phyloP scores from a whole-genome alignment of 2,888 invertebrate genomes.

The Agrochola circellaris region DNA sequence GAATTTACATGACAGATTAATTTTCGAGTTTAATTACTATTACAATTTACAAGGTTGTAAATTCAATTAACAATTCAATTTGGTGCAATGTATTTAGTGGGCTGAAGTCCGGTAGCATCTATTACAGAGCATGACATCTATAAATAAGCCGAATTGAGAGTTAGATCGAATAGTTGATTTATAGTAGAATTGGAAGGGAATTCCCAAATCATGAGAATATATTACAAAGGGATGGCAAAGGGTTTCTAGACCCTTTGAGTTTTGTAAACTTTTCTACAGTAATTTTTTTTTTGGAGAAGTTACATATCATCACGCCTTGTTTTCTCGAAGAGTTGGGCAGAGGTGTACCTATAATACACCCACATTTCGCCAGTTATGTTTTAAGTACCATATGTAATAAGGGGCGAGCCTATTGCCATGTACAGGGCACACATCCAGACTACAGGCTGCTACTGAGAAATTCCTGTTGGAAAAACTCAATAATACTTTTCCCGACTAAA shows the following conservation, averaged over 20 bases:
- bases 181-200: too few species aligned
- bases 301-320: too few species aligned
- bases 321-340: too few species aligned
- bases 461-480: too few species aligned
- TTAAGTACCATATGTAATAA: too few species aligned
- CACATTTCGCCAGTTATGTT: too few species aligned
- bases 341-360: too few species aligned
- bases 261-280: neutral
- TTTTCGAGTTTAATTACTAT: slow-evolving; percentile 47
- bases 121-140: slow-evolving; percentile 20
- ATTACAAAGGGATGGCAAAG: neutral
- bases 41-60: slow-evolving; percentile 46
- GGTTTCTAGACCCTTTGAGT: neutral
- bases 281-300: neutral
- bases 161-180: neutral
- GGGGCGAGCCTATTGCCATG: too few species aligned
- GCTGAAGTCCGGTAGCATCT: slow-evolving; percentile 23
- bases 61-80: slow-evolving; percentile 41
- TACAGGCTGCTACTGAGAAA: too few species aligned
- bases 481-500: too few species aligned
- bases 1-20: slow-evolving; percentile 48
- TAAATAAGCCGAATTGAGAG: neutral
- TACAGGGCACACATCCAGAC: too few species aligned
- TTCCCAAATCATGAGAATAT: too few species aligned
- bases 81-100: slow-evolving; percentile 5